Evolutionary conservation across 2,797 vertebrate genomes (phyloP).

Genomic region (Oreochromis mossambicus): DNA sequence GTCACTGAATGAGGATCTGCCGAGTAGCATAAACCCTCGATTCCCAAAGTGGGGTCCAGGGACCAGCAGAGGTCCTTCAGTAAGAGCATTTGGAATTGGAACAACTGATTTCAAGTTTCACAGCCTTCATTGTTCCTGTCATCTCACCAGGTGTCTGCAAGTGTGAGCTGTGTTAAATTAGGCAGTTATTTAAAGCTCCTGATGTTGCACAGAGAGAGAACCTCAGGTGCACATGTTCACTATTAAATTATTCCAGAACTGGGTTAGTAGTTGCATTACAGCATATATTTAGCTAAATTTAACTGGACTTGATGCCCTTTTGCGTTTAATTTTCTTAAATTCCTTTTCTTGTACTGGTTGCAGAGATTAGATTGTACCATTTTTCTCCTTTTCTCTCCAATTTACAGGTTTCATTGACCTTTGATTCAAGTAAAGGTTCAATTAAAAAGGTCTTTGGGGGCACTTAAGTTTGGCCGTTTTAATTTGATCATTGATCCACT

Average conservation of each 20-base stretch:
- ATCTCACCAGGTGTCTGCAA: neutral
- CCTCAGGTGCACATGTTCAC: neutral
- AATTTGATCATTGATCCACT: neutral
- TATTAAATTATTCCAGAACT: neutral
- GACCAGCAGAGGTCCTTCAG: conserved; percentile 4
- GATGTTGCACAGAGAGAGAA: neutral
- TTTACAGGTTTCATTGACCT: neutral
- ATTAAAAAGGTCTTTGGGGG: neutral
- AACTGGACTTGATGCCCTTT: neutral
- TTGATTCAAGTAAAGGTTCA: neutral
- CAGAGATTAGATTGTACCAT: neutral
- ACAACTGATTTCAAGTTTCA: neutral
- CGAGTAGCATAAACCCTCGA: conserved; percentile 6
- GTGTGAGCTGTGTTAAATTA: neutral
- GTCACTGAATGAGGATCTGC: conserved; percentile 27
- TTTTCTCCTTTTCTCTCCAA: neutral
- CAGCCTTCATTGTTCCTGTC: neutral
- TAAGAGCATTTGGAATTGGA: neutral
- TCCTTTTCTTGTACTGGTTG: neutral
- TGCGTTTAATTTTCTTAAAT: neutral
- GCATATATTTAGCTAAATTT: neutral
- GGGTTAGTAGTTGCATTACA: neutral
- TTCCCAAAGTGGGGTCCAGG: conserved; percentile 33
- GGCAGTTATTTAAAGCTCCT: neutral
- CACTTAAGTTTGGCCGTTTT: neutral